Evolutionary conservation across 2,888 invertebrate genomes (phyloP).

Genomic region (Diarsia dahlii): DNA sequence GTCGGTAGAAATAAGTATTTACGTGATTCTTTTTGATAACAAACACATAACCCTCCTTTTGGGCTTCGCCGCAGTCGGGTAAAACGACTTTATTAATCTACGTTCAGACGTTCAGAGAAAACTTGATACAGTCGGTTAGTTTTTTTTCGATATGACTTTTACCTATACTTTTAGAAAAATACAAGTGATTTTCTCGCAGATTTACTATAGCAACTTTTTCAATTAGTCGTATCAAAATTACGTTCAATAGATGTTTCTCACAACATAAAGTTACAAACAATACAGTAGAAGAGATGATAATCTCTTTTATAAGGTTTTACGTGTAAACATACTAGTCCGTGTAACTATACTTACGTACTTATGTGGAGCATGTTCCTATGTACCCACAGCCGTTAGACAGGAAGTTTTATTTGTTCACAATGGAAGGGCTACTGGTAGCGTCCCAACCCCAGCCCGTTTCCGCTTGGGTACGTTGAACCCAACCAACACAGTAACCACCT

Average conservation of each 20-base stretch:
- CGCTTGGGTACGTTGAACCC: slow-evolving; percentile 70
- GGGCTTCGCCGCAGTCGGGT: too few species aligned
- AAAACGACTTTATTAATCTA: too few species aligned
- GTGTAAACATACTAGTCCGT: neutral
- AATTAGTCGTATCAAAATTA: neutral
- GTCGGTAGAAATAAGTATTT: neutral
- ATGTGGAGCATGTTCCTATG: slow-evolving; percentile 2
- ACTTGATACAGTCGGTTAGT: too few species aligned
- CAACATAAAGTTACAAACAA: neutral
- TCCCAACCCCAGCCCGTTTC: slow-evolving; percentile 67
- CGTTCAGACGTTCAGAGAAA: too few species aligned
- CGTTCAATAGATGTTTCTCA: neutral
- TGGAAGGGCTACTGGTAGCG: slow-evolving; percentile 54
- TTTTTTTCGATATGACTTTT: too few species aligned
- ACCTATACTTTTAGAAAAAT: too few species aligned
- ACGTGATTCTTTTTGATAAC: neutral
- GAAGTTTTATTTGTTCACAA: slow-evolving; percentile 69
- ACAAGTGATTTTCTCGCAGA: neutral
- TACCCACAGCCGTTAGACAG: slow-evolving; percentile 50
- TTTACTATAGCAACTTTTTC: neutral
- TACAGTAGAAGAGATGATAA: neutral
- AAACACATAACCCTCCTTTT: too few species aligned
- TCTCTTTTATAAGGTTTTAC: neutral
- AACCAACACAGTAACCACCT: slow-evolving; percentile 67
- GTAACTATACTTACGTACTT: neutral